These are phyloP conservation scores for Ophonus ardosiacus DNA, from an alignment of 2,888 invertebrate genomes.

Conservation along the genomic window DNA sequence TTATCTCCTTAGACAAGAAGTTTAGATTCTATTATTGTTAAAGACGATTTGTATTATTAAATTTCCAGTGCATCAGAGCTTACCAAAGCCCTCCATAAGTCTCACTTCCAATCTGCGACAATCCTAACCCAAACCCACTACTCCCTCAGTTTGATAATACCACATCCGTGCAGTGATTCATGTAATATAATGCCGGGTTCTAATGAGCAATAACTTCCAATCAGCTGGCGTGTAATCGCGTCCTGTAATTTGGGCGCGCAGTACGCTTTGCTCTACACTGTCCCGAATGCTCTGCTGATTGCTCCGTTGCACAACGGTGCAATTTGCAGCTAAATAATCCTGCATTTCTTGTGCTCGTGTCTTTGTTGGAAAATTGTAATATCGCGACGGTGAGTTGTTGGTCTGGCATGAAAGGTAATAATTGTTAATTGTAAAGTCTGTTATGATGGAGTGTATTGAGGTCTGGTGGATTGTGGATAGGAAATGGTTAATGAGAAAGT, in stretches of 20 bases:
- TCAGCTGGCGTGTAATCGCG: slow-evolving; percentile 53
- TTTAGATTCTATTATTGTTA: too few species aligned
- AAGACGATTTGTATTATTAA: too few species aligned
- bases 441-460: too few species aligned
- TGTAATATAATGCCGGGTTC: slow-evolving; percentile 52
- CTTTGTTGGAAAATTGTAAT: slow-evolving; percentile 50
- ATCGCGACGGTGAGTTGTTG: background rate
- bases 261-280: background rate
- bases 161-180: slow-evolving; percentile 38
- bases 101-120: background rate
- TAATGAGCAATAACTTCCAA: slow-evolving; percentile 61
- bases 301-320: slow-evolving; percentile 35
- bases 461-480: too few species aligned
- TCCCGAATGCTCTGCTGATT: background rate
- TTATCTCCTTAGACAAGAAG: too few species aligned
- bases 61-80: too few species aligned
- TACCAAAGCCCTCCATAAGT: background rate
- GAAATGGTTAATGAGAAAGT: too few species aligned
- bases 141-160: background rate
- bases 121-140: background rate
- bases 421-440: too few species aligned
- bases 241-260: slow-evolving; percentile 39
- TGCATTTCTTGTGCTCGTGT: slow-evolving; percentile 16
- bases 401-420: too few species aligned
- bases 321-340: slow-evolving; percentile 46